Evolutionary conservation across 2,888 invertebrate species (phyloP).

Genomic region (Emmelina monodactyla): DNA sequence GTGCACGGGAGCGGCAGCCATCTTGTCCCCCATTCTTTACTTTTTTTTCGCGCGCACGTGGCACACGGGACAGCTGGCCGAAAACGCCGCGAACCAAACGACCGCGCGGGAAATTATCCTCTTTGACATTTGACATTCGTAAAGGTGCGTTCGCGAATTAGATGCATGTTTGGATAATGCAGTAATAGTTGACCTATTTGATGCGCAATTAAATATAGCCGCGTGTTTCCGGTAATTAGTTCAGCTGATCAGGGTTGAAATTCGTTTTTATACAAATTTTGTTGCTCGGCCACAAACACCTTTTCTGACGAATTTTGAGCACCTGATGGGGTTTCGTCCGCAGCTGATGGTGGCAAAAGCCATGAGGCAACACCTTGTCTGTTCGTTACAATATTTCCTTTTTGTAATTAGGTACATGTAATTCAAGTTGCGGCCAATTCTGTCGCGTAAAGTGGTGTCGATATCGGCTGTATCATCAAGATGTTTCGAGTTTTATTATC

Average conservation of each 20-base stretch:
- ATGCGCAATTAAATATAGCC: slow-evolving; percentile 44
- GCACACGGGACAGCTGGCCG: slow-evolving; percentile 52
- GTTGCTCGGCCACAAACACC: slow-evolving; percentile 34
- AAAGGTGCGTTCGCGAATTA: slow-evolving; percentile 31
- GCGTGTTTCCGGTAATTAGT: slow-evolving; percentile 49
- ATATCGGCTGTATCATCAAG: too few relatives aligned
- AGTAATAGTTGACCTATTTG: slow-evolving; percentile 47
- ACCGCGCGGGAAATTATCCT: slow-evolving; percentile 23
- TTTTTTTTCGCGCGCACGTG: slow-evolving; percentile 58
- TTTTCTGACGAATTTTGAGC: slow-evolving; percentile 46
- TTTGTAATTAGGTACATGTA: slow-evolving; percentile 38
- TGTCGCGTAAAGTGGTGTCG: slow-evolving; percentile 20
- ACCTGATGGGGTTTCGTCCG: slow-evolving; percentile 35
- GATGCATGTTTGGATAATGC: slow-evolving; percentile 38
- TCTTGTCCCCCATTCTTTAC: slow-evolving; percentile 47
- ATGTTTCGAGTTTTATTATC: too few relatives aligned
- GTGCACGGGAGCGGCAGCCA: slow-evolving; percentile 50
- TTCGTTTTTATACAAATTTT: slow-evolving; percentile 32
- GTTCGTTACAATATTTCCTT: slow-evolving; percentile 50
- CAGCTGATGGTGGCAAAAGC: slow-evolving; percentile 33
- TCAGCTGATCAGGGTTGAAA: slow-evolving; percentile 30
- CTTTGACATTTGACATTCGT: slow-evolving; percentile 37
- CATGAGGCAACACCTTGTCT: slow-evolving; percentile 42
- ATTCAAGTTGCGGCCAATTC: slow-evolving; percentile 23
- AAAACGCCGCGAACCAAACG: slow-evolving; percentile 23